Base-by-base conservation (phyloP, 1,140 invertebrate genomes). In the Hermetia illucens region DNA sequence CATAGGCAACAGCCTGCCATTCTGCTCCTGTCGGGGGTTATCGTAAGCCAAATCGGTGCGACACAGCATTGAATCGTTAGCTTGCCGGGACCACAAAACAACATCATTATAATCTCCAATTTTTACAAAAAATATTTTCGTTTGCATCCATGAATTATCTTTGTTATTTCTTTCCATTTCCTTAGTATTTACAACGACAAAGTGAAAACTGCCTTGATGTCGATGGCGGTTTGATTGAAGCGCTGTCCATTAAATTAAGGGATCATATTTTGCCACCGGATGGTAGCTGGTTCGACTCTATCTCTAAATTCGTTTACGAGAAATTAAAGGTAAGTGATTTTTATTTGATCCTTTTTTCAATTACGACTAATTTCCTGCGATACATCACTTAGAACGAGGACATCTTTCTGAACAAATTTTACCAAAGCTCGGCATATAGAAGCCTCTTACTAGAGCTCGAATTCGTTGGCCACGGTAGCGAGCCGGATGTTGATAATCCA, bases 241-340 rank as follows among this genome's bases (percentile, higher is more conserved):
- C 30, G 5, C 17, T 42, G 6, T 29, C 22, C 15, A 42, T 42
- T 17, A 37, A 34, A 20, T 24, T 42, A 2, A 42, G 29, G 17
- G 40, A 42, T 27, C 13, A 19, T n/a, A 19, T 13, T 9, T 20
- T 38, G 3, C 3, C 10, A 12, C 40, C 40, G 2, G 40, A 42
- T 13, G 15, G n/a, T 6, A n/a, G 13, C 2, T 42, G 40, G 40
- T 38, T 42, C 15, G 40, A 42, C 13, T 42, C 40, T 20, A 42
- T 42, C 8, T 38, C 20, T 17, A 42, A 42, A 38, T 42, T 33
- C 21, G 35, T 42, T 2, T 42, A 38, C 16, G 40, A 42, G 29
- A 42, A 42, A 21, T 13, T 42, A 16, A 42, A 42, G 34, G 34
- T 35, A 27, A 27, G 13, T 8, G 8, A 27, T 9, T 27, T 27